Conservation (phyloP, 2,113 vertebrate genomes). For the Phalacrocorax carbo region DNA sequence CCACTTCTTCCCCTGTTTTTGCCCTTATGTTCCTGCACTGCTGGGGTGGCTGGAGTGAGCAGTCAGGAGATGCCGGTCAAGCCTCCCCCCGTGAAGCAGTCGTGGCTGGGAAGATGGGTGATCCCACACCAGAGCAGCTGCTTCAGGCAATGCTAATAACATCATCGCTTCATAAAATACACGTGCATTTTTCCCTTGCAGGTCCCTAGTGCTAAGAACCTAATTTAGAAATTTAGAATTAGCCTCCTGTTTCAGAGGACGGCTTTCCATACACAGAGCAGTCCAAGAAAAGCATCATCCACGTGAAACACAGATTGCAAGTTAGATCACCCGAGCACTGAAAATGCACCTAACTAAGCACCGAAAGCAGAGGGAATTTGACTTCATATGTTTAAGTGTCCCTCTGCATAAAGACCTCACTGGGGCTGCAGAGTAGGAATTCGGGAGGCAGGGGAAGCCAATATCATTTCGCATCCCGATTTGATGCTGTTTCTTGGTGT, state of each 20-base stretch:
- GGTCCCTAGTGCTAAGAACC: neutral
- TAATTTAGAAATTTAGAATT: neutral
- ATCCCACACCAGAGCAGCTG: neutral
- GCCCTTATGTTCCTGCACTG: rapidly evolving
- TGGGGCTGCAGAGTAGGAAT: neutral
- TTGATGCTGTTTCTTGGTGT: rapidly evolving
- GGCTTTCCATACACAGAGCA: neutral
- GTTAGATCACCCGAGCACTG: neutral
- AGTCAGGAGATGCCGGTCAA: rapidly evolving
- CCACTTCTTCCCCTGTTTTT: neutral
- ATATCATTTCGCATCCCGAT: neutral
- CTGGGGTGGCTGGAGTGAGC: rapidly evolving
- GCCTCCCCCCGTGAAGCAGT: rapidly evolving
- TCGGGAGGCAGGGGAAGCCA: rapidly evolving
- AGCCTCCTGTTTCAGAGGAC: neutral
- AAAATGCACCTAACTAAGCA: neutral
- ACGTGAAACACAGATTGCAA: rapidly evolving
- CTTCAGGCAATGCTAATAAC: neutral
- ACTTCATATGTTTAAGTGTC: neutral
- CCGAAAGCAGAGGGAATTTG: neutral
- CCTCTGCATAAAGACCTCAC: neutral
- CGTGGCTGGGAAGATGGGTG: rapidly evolving
- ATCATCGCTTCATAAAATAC: neutral
- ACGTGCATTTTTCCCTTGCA: neutral
- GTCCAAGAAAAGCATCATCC: neutral